phyloP scores from a whole-genome alignment of 2,797 vertebrate genomes.

The Muraenolepis orangiensis region DNA sequence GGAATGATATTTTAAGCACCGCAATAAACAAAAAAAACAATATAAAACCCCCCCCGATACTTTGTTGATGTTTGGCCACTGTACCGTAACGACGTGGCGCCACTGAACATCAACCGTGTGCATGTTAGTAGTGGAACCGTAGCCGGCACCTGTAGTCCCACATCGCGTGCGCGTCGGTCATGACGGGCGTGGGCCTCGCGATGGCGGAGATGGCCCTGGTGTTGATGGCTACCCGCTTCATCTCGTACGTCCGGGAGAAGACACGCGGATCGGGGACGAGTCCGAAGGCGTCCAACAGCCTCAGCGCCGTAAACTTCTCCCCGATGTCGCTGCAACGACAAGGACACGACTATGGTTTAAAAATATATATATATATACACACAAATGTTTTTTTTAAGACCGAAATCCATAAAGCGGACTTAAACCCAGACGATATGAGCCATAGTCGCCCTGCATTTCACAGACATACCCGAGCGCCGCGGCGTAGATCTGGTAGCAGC shows the following conservation, averaged over 20 bases:
- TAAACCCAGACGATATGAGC: too few species aligned
- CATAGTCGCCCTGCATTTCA: background rate
- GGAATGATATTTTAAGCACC: background rate
- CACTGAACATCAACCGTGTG: background rate
- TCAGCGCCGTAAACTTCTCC: conserved; percentile 70
- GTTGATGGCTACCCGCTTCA: conserved; percentile 83
- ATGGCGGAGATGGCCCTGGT: conserved; percentile 78
- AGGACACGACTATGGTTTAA: background rate
- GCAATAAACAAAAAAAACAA: too few species aligned
- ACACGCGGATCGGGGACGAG: conserved; percentile 80
- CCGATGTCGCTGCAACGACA: conserved; percentile 75
- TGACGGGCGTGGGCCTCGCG: conserved; percentile 77
- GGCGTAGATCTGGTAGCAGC: conserved; percentile 91
- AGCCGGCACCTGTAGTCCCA: conserved; percentile 84
- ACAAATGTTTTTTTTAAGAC: background rate
- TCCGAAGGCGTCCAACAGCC: conserved; percentile 86
- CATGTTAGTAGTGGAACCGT: conserved; percentile 42
- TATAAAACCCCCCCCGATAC: background rate
- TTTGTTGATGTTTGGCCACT: background rate
- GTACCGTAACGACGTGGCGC: background rate
- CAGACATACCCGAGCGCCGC: conserved; percentile 83
- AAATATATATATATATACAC: background rate
- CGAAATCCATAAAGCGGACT: background rate
- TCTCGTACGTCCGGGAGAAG: conserved; percentile 73
- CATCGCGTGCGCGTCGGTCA: conserved; percentile 64